phyloP scores from a whole-genome alignment of 2,888 invertebrate species.

The Lasioglossum pauxillum region DNA sequence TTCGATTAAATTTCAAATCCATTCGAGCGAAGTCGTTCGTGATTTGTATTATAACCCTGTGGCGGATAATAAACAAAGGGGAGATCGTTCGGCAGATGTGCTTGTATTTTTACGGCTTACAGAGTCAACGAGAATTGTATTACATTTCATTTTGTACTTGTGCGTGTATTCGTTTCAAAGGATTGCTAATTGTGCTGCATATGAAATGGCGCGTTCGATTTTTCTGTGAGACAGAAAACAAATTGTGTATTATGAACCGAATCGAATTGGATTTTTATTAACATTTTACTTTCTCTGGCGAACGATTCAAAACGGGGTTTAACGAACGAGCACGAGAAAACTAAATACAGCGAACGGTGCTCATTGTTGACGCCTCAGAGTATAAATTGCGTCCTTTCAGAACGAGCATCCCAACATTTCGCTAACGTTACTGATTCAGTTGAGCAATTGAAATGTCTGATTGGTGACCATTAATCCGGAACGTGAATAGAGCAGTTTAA shows the following conservation, averaged over 20 bases:
- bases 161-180: background rate
- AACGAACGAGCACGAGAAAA: background rate
- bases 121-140: background rate
- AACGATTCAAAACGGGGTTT: background rate
- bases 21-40: background rate
- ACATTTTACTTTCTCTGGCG: background rate
- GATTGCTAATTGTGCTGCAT: background rate
- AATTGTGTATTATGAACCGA: background rate
- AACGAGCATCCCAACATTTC: slow-evolving; percentile 5
- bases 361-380: background rate
- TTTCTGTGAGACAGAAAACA: background rate
- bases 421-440: background rate
- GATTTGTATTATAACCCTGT: background rate
- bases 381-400: background rate
- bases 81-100: background rate
- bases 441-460: background rate
- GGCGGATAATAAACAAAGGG: background rate
- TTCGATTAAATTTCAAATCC: slow-evolving; percentile 11
- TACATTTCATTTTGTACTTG: slow-evolving; percentile 7
- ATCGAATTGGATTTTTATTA: background rate
- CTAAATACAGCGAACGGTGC: background rate
- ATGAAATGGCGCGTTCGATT: background rate
- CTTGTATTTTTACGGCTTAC: background rate
- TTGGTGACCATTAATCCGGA: background rate
- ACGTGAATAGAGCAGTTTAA: slow-evolving; percentile 8